phyloP scores from a whole-genome alignment of 2,113 vertebrate species.

The Malaclemys terrapin region DNA sequence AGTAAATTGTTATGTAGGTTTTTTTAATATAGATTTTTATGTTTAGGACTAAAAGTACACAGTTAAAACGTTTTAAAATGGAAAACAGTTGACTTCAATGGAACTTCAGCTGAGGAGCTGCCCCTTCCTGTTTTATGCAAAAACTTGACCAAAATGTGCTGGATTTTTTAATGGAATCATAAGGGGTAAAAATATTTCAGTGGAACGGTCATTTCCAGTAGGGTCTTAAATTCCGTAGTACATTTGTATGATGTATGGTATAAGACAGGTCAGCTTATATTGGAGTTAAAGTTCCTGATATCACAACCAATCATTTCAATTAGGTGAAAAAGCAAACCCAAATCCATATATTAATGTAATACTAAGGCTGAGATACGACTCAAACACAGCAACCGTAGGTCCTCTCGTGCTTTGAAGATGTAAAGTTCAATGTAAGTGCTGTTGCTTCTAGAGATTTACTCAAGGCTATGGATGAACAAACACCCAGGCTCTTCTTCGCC shows the following conservation, averaged over 20 bases:
- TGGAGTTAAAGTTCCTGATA: not conserved
- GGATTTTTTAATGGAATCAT: not conserved
- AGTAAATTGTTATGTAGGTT: not conserved
- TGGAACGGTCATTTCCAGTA: not conserved
- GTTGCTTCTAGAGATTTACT: not conserved
- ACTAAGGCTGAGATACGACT: not conserved
- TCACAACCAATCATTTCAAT: not conserved
- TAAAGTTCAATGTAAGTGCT: not conserved
- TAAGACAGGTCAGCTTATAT: not conserved
- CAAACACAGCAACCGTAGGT: no score
- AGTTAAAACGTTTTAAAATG: not conserved
- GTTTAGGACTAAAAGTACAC: not conserved
- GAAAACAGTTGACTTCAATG: not conserved
- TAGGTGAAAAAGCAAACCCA: not conserved
- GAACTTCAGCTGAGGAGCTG: not conserved
- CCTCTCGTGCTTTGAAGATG: not conserved
- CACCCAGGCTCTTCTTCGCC: not conserved
- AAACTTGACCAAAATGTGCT: conserved; percentile 11
- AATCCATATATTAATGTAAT: not conserved
- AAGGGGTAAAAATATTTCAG: not conserved
- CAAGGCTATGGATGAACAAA: not conserved
- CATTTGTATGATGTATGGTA: not conserved
- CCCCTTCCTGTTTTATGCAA: not conserved
- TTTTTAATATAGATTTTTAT: not conserved
- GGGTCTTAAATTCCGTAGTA: not conserved